These are phyloP conservation scores for Babylonia areolata DNA, from an alignment of 1,140 invertebrate genomes.

Conservation along the genomic window DNA sequence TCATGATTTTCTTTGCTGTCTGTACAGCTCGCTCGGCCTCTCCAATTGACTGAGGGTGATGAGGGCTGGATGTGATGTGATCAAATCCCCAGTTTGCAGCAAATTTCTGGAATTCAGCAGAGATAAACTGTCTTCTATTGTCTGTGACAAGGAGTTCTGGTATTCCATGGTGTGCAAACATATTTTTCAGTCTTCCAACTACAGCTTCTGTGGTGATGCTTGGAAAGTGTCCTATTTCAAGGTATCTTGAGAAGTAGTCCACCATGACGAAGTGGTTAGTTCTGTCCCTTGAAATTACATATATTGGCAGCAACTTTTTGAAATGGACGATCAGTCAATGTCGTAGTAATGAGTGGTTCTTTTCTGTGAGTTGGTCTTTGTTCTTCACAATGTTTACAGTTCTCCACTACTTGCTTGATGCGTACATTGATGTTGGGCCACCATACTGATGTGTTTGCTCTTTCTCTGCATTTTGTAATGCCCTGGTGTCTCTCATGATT, in stretches of 20 bases:
- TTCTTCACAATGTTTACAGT: slow-evolving; percentile 31
- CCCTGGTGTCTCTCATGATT: slow-evolving; percentile 47
- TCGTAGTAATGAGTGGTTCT: slow-evolving; percentile 41
- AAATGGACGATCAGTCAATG: slow-evolving; percentile 32
- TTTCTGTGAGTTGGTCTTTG: slow-evolving; percentile 32
- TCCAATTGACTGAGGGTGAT: slow-evolving; percentile 19
- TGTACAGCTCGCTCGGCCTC: neutral
- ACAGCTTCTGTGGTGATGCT: neutral
- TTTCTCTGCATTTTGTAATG: neutral
- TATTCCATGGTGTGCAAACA: slow-evolving; percentile 60
- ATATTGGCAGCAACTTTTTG: slow-evolving; percentile 35
- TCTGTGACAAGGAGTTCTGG: slow-evolving; percentile 52
- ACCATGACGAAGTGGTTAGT: slow-evolving; percentile 46
- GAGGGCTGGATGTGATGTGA: slow-evolving; percentile 12
- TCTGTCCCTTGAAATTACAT: slow-evolving; percentile 26
- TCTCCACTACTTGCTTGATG: neutral
- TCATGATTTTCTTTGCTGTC: neutral
- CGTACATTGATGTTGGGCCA: neutral
- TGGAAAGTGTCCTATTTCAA: slow-evolving; percentile 31
- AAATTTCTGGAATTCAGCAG: neutral
- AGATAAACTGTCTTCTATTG: neutral
- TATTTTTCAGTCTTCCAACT: neutral
- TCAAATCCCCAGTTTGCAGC: neutral
- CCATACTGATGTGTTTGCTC: slow-evolving; percentile 24
- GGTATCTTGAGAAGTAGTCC: slow-evolving; percentile 50